Percentiles rank a stretch among this genome's conserved stretches.
These are phyloP conservation scores for Planiliza haematocheilus DNA, from an alignment of 2,113 vertebrate species.

Conservation along the genomic window DNA sequence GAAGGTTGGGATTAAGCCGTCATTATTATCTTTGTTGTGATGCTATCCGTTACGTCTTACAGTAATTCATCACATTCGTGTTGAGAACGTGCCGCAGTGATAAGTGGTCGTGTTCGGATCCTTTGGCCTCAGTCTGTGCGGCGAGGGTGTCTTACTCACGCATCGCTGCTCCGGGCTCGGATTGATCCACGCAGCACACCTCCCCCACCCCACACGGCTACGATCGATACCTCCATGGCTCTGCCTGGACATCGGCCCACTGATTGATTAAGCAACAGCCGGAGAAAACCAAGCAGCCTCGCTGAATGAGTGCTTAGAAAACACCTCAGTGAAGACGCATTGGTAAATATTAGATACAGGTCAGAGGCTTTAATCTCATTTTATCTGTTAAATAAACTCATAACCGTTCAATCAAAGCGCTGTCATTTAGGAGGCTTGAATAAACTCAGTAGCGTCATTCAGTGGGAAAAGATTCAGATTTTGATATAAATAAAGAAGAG, in stretches of 20 bases:
- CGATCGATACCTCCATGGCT: conserved; percentile 66
- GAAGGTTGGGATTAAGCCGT: conserved; percentile 5
- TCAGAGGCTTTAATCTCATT: not conserved
- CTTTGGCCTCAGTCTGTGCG: no score
- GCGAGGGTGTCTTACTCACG: conserved; percentile 32
- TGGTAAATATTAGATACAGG: not conserved
- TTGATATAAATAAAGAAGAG: not conserved
- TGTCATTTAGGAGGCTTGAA: not conserved
- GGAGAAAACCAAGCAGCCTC: conserved; percentile 9
- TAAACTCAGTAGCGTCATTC: not conserved
- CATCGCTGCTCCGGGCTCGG: conserved; percentile 1
- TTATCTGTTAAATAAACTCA: not conserved
- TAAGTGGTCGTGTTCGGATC: not conserved
- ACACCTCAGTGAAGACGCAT: not conserved
- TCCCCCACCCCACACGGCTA: conserved; percentile 26
- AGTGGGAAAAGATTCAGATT: not conserved
- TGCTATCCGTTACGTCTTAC: not conserved
- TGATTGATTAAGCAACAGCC: conserved; percentile 69
- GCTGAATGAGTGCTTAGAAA: not conserved
- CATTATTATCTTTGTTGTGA: no score
- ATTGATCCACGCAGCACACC: conserved; percentile 45
- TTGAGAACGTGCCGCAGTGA: not conserved
- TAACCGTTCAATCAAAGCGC: not conserved
- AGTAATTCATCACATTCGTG: not conserved
- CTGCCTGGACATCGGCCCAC: conserved; percentile 7